Conservation (phyloP, 2,888 invertebrate species). For the Eristalinus aeneus region DNA sequence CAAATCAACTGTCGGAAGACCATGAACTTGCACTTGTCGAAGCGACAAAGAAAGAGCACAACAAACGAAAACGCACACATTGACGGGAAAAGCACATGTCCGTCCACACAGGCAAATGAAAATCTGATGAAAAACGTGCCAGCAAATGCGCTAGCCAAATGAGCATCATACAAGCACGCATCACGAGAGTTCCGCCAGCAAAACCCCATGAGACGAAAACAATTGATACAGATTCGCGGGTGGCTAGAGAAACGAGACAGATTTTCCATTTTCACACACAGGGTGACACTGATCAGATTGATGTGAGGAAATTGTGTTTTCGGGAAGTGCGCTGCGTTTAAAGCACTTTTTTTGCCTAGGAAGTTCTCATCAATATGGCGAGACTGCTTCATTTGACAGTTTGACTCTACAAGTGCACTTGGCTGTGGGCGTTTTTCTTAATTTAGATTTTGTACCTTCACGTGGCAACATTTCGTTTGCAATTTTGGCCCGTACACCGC, state of each 20-base stretch:
- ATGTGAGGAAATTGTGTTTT: not conserved
- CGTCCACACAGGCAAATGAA: not conserved
- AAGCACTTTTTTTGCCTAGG: not conserved
- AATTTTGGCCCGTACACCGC: no score
- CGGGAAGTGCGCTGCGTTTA: no score
- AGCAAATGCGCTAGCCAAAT: not conserved
- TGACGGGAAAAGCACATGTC: not conserved
- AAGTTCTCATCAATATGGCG: not conserved
- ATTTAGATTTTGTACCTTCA: no score
- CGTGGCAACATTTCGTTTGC: no score
- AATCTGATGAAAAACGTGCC: not conserved
- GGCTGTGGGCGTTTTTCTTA: not conserved
- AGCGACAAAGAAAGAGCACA: not conserved
- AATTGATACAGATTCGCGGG: not conserved
- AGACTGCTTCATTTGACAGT: not conserved
- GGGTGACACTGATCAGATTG: not conserved
- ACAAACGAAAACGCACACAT: not conserved
- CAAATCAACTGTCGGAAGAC: not conserved
- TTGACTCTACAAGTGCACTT: not conserved
- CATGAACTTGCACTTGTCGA: constrained; percentile 52
- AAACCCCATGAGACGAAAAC: not conserved
- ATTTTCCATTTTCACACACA: not conserved
- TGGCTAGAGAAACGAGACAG: no score
- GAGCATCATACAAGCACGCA: not conserved
- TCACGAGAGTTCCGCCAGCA: not conserved